These are phyloP conservation scores for Suncus etruscus DNA, from an alignment of 2,113 vertebrate species.

Conservation along the genomic window DNA sequence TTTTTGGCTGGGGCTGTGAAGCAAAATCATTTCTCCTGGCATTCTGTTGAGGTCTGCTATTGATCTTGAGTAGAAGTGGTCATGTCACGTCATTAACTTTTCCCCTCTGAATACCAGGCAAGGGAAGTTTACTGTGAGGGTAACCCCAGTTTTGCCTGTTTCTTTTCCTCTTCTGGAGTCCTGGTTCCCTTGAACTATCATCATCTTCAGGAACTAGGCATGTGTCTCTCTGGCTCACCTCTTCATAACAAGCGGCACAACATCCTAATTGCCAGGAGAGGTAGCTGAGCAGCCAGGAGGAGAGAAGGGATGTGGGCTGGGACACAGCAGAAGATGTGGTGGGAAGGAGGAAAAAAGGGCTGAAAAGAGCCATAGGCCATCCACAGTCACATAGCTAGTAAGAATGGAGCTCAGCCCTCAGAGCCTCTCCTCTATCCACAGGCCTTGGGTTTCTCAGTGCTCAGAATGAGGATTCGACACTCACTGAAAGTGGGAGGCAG, in stretches of 20 bases:
- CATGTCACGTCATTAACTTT: neutral
- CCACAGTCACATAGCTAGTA: neutral
- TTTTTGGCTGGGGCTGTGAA: neutral
- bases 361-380: neutral
- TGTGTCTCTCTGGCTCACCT: neutral
- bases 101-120: neutral
- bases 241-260: constrained; percentile 16
- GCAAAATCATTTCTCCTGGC: constrained; percentile 75
- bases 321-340: neutral
- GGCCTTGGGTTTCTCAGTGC: neutral
- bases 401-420: neutral
- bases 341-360: neutral
- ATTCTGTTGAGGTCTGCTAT: constrained; percentile 63
- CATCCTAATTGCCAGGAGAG: neutral
- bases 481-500: accelerated
- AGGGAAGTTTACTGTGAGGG: neutral
- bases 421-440: neutral
- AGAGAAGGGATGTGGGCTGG: neutral
- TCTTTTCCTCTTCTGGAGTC: neutral
- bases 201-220: neutral
- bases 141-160: neutral
- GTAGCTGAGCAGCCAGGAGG: neutral
- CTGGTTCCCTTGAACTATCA: constrained; percentile 43
- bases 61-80: constrained; percentile 45
- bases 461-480: neutral